These are phyloP conservation scores for Sparus aurata DNA, from an alignment of 2,797 vertebrate species.

Conservation along the genomic window DNA sequence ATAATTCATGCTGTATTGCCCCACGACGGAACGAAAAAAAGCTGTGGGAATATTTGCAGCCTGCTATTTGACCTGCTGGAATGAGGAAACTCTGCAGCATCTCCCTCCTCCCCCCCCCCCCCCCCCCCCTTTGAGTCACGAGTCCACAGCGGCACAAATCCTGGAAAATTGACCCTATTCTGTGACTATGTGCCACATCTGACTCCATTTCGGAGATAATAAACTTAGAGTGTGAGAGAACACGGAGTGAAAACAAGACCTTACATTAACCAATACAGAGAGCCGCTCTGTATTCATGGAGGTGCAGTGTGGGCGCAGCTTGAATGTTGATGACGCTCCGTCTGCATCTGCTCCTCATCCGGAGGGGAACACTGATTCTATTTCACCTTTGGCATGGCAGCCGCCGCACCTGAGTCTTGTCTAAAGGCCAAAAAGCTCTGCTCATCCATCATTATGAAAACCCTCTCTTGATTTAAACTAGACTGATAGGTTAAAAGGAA, in stretches of 20 bases:
- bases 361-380: constrained; percentile 40
- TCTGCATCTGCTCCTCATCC: constrained; percentile 67
- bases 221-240: constrained; percentile 44
- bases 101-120: too few species aligned
- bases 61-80: constrained; percentile 4
- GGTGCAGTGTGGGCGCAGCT: constrained; percentile 24
- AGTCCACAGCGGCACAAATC: constrained; percentile 26
- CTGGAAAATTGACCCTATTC: constrained; percentile 55
- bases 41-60: constrained; percentile 45
- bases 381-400: constrained; percentile 72
- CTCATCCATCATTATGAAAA: constrained; percentile 61
- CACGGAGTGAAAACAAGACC: constrained; percentile 57
- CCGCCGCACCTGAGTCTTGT: constrained; percentile 47
- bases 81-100: constrained; percentile 31
- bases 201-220: constrained; percentile 67
- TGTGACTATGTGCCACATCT: constrained; percentile 32
- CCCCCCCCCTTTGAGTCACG: not conserved
- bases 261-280: constrained; percentile 60
- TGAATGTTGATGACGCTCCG: constrained; percentile 70
- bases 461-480: constrained; percentile 22
- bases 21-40: not conserved
- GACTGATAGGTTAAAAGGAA: constrained; percentile 1
- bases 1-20: constrained; percentile 47
- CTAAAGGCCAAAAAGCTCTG: constrained; percentile 55
- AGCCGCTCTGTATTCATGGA: constrained; percentile 76